Evolutionary conservation across 2,888 invertebrate genomes (phyloP).

Genomic region (Sialis fuliginosa): DNA sequence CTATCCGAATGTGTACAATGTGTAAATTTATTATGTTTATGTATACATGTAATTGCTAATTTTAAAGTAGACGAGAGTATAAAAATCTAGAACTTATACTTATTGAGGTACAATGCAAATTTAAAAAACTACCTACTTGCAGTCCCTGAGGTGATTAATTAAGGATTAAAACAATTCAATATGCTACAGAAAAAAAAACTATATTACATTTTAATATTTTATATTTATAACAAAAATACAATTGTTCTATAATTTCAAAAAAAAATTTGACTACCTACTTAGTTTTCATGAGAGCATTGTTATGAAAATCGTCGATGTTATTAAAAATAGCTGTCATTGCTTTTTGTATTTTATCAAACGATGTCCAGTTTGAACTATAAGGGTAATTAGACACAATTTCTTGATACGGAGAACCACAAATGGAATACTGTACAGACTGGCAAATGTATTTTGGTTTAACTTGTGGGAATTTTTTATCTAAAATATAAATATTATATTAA

Average conservation of each 20-base stretch:
- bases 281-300: not conserved
- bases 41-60: no score
- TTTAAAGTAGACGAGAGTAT: no score
- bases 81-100: no score
- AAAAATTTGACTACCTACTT: not conserved
- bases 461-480: slow-evolving; percentile 31
- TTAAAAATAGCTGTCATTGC: slow-evolving; percentile 16
- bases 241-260: not conserved
- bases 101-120: no score
- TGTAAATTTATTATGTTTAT: no score
- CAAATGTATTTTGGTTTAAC: slow-evolving; percentile 33
- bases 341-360: slow-evolving; percentile 17
- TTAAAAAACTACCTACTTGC: no score
- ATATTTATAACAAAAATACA: no score
- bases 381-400: slow-evolving; percentile 15
- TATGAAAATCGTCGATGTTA: slow-evolving; percentile 9
- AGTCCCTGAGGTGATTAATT: no score
- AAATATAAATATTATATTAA: slow-evolving; percentile 6
- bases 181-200: no score
- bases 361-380: slow-evolving; percentile 18
- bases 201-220: no score
- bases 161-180: no score
- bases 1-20: no score
- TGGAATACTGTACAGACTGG: slow-evolving; percentile 34
- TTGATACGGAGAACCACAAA: slow-evolving; percentile 9